phyloP scores from a whole-genome alignment of 2,113 vertebrate genomes.

The chimpanzee (Pan troglodytes) region NHGRI_mPanTro3-v2.1_pri NC_072412.2:103270501-103271000 shows the following conservation, averaged over 20 bases:
- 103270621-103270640: fast-evolving
- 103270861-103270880: neutral
- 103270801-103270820: neutral
- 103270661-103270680: neutral
- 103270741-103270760: neutral
- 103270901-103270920: neutral
- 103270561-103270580: neutral
- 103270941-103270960: neutral
- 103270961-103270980: neutral
- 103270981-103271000: neutral
- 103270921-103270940: neutral
- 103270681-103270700: neutral
- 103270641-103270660: neutral
- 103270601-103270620: neutral
- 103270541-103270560: neutral
- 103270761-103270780: neutral
- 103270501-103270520: neutral
- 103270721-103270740: neutral
- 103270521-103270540: neutral
- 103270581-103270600: neutral
- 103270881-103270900: fast-evolving
- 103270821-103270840: neutral
- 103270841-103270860: neutral
- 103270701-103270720: neutral
- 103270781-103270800: neutral